A percentile compares a stretch with the other conserved stretches of the same genome.
Conservation (phyloP, 2,797 vertebrate genomes). For the Paedocypris micromegethes region DNA sequence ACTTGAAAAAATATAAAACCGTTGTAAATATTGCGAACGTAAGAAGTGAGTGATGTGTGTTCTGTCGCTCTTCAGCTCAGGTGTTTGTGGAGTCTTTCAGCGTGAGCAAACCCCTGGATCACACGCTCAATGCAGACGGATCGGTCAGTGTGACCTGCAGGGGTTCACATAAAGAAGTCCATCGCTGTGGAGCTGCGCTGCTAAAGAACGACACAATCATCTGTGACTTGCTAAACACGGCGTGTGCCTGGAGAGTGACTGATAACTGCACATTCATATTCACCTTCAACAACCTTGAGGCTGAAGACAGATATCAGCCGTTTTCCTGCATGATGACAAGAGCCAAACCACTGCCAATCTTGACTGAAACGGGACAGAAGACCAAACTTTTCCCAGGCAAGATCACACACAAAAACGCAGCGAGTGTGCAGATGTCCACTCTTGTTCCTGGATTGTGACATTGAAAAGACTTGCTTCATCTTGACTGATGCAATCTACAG, state of each 20-base stretch:
- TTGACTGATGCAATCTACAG: too few species aligned
- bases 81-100: neutral
- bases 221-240: neutral
- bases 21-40: too few species aligned
- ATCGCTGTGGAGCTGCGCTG: neutral
- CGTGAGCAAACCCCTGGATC: neutral
- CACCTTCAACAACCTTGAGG: constrained; percentile 19
- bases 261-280: constrained; percentile 23
- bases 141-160: constrained; percentile 37
- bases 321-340: constrained; percentile 32
- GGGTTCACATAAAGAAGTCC: accelerated
- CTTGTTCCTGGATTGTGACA: too few species aligned
- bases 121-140: constrained; percentile 3
- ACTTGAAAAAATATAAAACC: too few species aligned
- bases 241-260: accelerated
- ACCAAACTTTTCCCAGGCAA: constrained; percentile 35
- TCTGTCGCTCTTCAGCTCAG: too few species aligned
- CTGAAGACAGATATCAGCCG: neutral
- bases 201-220: accelerated
- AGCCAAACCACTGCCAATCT: neutral
- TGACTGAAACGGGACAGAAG: accelerated
- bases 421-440: too few species aligned
- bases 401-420: neutral
- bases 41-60: too few species aligned
- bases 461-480: too few species aligned